Percentiles rank a stretch among this genome's conserved stretches.
Evolutionary conservation across 2,113 vertebrate species (phyloP).

Genomic region (Pantherophis guttatus): DNA sequence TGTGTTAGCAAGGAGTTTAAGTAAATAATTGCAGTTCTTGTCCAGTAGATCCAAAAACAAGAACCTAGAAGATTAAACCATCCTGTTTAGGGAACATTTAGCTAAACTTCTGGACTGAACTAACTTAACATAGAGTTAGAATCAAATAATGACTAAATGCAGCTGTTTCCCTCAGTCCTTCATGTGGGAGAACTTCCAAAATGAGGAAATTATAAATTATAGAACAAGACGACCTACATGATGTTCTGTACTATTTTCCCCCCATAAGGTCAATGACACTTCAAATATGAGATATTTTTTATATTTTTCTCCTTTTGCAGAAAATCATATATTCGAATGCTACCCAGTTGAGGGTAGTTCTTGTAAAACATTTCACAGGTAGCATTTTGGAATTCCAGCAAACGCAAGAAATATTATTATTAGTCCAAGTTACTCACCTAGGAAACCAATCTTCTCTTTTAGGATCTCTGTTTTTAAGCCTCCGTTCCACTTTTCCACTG

Average conservation of each 20-base stretch:
- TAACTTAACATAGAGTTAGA: background rate
- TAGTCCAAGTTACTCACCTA: background rate
- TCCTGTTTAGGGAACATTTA: background rate
- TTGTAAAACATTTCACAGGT: background rate
- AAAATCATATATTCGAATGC: background rate
- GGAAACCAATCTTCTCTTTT: background rate
- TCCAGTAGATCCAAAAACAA: background rate
- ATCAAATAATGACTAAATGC: background rate
- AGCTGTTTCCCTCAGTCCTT: background rate
- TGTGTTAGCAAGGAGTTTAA: background rate
- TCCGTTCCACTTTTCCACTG: slow-evolving; percentile 8
- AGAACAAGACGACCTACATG: background rate
- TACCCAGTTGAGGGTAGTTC: background rate
- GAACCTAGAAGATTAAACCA: background rate
- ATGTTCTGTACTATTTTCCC: background rate
- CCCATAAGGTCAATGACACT: background rate
- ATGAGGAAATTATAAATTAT: background rate
- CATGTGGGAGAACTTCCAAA: background rate
- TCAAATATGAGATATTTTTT: background rate
- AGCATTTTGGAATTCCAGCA: background rate
- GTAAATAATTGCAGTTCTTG: background rate
- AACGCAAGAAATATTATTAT: background rate
- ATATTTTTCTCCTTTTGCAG: background rate
- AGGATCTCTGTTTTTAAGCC: background rate
- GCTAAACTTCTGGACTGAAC: background rate